phyloP scores from a whole-genome alignment of 64 coral and sea anemone genomes.

The Catalaphyllia jardinei region DNA sequence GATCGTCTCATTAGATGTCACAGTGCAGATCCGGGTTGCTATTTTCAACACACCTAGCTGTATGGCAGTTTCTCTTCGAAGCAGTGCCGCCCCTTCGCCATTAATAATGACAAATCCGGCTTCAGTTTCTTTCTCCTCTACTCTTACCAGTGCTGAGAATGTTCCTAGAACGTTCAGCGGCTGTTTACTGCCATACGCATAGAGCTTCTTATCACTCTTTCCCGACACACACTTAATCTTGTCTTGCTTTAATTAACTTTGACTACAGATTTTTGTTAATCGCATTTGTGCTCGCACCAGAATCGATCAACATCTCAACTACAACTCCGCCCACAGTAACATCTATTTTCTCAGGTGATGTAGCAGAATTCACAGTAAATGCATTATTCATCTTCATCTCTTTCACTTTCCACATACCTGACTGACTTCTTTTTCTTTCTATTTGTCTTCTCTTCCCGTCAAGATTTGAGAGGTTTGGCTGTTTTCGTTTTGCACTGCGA shows the following conservation, averaged over 20 bases:
- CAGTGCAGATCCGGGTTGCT: no score
- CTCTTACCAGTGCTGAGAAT: constrained; percentile 14
- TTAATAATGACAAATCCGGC: constrained; percentile 24
- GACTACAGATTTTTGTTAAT: background rate
- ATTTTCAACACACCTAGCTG: no score
- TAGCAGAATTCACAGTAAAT: background rate
- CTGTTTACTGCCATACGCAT: constrained; percentile 31
- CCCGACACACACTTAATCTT: constrained; percentile 30
- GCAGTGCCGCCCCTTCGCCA: no score
- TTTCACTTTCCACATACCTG: background rate
- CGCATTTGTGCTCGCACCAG: background rate
- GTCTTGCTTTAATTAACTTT: background rate
- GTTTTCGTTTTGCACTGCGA: no score
- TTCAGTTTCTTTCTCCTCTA: background rate
- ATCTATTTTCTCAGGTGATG: background rate
- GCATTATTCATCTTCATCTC: background rate
- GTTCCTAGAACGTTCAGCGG: constrained; percentile 39
- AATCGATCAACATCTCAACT: background rate
- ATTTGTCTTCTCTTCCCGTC: no score
- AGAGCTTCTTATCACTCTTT: constrained; percentile 51
- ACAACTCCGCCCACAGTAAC: background rate
- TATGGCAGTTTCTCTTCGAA: no score
- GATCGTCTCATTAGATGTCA: background rate
- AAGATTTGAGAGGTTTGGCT: no score
- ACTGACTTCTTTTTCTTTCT: background rate